phyloP scores from a whole-genome alignment of 2,888 invertebrate genomes.

The Agrilus cyanescens region DNA sequence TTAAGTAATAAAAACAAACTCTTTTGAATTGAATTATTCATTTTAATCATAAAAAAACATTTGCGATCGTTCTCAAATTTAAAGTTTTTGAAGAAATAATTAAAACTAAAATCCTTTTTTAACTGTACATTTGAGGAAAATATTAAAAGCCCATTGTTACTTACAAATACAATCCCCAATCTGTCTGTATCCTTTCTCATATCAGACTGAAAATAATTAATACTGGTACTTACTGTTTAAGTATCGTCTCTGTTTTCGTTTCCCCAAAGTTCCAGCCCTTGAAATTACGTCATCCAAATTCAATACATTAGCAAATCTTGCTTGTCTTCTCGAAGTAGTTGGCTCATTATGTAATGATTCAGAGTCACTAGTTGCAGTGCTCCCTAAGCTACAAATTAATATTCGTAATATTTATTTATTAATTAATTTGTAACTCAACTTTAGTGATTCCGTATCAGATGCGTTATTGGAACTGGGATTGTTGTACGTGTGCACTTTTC shows the following conservation, averaged over 20 bases:
- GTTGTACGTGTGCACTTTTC: constrained; percentile 18
- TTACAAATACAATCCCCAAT: too few species aligned
- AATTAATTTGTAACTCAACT: constrained; percentile 17
- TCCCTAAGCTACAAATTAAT: constrained; percentile 19
- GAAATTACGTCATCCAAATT: constrained; percentile 15
- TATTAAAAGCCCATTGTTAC: too few species aligned
- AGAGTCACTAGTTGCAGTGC: constrained; percentile 22
- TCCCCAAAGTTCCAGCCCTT: constrained; percentile 22
- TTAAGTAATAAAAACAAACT: too few species aligned
- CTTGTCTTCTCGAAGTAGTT: not conserved
- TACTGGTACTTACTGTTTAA: constrained; percentile 21
- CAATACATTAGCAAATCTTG: not conserved
- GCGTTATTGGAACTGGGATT: constrained; percentile 17
- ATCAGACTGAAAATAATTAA: not conserved
- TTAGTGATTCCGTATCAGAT: constrained; percentile 26
- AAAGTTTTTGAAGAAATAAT: too few species aligned
- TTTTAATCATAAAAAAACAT: too few species aligned
- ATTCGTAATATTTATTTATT: constrained; percentile 1
- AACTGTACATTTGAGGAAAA: too few species aligned
- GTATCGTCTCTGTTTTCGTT: constrained; percentile 23
- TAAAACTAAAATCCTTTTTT: too few species aligned
- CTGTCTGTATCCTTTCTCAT: too few species aligned
- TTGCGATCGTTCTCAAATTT: too few species aligned
- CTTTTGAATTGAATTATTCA: too few species aligned
- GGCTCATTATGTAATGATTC: constrained; percentile 23